Base-by-base conservation (phyloP, 2,797 vertebrate genomes). In the Melanotaenia parkinsoni region DNA sequence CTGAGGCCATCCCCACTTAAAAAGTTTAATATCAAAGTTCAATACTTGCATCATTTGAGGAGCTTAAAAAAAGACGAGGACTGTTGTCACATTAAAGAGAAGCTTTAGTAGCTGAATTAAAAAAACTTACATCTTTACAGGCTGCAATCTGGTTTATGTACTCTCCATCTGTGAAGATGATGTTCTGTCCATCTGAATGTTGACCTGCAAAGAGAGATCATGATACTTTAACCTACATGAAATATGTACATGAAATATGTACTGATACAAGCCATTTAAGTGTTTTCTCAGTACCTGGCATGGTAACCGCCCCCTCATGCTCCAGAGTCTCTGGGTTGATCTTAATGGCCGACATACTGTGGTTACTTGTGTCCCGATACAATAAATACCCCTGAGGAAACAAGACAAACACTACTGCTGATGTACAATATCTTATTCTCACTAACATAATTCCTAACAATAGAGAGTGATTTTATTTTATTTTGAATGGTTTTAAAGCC, bases 121-220 rank as follows among this genome's bases (percentile, higher is more conserved):
- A 7, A 54, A 53, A 50, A 91, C 97, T 95, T 94, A 98, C 98
- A 86, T 99, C 98, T 96, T 96, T 98, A 89, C 96, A 99, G 84
- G 98, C 98, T 87, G 98, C 98, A 64, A 99, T 99, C 91, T 99
- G 98, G 92, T 99, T 99, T 92, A 99, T 96, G 88, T 96, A 97
- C 81, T 99, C 98, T 88, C 98, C 98, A 78, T 99, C 98, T 63
- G 97, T 98, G 83, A 99, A 99, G 84, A 99, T 92, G 70, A 99
- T 99, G 91, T 98, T 98, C 91, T 99, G 98, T 53, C 97, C 96
- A 70, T 99, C 98, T 75, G 95, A 93, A 81, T 97, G 96, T 89
- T 97, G 96, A 94, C 98, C 98, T 99, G 81, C 38, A 76, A 77
- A 74, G 43, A 79, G 2, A 67, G 71, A 72, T 24, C 32, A 0